phyloP scores from a whole-genome alignment of 2,888 invertebrate genomes.

The Pollenia griseotomentosa region DNA sequence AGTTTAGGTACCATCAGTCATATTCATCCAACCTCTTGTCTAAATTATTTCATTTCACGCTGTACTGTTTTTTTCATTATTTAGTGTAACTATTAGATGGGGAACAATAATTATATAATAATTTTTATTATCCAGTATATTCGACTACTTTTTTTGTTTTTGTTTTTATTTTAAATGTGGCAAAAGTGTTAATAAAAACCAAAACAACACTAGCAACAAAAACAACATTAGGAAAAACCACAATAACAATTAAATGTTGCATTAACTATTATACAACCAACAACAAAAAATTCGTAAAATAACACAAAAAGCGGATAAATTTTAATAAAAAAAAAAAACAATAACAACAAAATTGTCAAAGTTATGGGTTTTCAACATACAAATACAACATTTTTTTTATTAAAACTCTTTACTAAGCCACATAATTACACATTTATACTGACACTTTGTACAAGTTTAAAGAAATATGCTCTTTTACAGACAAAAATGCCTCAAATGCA shows the following conservation, averaged over 20 bases:
- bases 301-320: not conserved
- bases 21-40: not conserved
- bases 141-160: constrained; percentile 9
- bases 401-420: constrained; percentile 34
- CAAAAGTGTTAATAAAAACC: constrained; percentile 25
- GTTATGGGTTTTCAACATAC: constrained; percentile 17
- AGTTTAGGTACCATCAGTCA: too few species aligned
- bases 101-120: constrained; percentile 40
- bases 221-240: constrained; percentile 2
- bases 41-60: not conserved
- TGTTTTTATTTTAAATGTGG: constrained; percentile 1
- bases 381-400: constrained; percentile 34
- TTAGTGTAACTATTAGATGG: constrained; percentile 1
- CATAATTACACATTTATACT: constrained; percentile 12
- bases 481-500: constrained; percentile 36
- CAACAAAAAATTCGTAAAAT: not conserved
- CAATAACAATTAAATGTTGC: constrained; percentile 28
- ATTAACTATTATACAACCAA: constrained; percentile 34
- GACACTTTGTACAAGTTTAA: not conserved
- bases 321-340: constrained; percentile 4
- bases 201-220: constrained; percentile 1
- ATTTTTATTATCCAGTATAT: constrained; percentile 30
- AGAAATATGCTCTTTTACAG: constrained; percentile 3
- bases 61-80: constrained; percentile 2
- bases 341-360: constrained; percentile 17